Percentiles rank a stretch among this genome's conserved stretches.
Conservation (phyloP, 2,888 invertebrate species). For the Bruchidius siliquastri region DNA sequence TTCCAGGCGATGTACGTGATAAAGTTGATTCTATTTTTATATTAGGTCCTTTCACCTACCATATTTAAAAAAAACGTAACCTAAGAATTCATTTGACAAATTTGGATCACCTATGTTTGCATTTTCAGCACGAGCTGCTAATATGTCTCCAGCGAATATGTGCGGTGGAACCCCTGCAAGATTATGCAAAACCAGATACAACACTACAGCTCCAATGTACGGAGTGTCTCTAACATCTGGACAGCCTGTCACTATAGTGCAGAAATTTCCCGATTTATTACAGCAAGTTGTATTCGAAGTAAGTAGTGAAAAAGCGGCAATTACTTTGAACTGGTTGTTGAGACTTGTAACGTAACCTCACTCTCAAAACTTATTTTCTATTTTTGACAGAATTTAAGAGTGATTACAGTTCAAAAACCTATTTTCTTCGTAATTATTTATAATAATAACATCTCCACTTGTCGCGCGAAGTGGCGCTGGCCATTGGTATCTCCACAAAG, state of each 20-base stretch:
- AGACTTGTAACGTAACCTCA: background rate
- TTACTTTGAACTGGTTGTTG: background rate
- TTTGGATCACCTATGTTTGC: no score
- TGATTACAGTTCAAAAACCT: no score
- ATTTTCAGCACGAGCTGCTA: constrained; percentile 35
- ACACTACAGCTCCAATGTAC: constrained; percentile 91
- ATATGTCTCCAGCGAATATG: constrained; percentile 45
- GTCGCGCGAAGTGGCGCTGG: no score
- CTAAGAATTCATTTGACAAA: no score
- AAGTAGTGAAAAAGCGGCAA: constrained; percentile 12
- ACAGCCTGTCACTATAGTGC: constrained; percentile 88
- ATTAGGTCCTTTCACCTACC: no score
- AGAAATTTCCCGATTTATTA: constrained; percentile 87
- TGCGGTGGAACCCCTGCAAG: constrained; percentile 63
- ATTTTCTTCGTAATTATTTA: no score
- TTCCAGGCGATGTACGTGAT: constrained; percentile 47
- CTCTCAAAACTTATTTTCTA: no score
- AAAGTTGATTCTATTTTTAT: background rate
- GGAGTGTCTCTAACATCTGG: constrained; percentile 91
- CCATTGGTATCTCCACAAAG: no score
- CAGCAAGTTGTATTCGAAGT: constrained; percentile 93
- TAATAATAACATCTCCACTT: no score
- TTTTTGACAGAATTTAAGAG: no score
- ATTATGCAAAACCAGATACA: constrained; percentile 83
- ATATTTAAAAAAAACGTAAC: background rate